Conservation (phyloP, 2,888 invertebrate species). For the Creontiades dilutus region DNA sequence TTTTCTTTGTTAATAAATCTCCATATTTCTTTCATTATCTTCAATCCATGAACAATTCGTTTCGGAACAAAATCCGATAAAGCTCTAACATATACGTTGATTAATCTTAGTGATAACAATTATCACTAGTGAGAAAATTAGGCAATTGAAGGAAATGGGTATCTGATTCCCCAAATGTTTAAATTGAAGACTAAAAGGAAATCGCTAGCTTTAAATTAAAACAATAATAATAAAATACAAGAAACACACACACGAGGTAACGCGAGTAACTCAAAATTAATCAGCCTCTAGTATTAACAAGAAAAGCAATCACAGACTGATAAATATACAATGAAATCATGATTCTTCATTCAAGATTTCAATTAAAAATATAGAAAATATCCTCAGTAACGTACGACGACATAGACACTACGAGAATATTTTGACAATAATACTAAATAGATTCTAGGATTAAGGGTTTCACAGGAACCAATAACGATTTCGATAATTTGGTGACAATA, state of each 20-base stretch:
- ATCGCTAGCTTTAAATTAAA: constrained; percentile 32
- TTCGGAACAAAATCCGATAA: constrained; percentile 49
- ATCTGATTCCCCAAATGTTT: not conserved
- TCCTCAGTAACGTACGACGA: not conserved
- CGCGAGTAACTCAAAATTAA: constrained; percentile 58
- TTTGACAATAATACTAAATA: not conserved
- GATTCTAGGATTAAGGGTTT: too few species aligned
- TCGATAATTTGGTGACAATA: too few species aligned
- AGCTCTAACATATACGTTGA: not conserved
- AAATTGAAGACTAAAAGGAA: not conserved
- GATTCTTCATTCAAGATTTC: constrained; percentile 4
- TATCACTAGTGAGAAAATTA: constrained; percentile 6
- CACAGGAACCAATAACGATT: too few species aligned
- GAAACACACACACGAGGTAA: constrained; percentile 50
- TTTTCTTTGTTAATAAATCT: constrained; percentile 53
- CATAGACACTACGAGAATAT: not conserved
- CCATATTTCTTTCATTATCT: constrained; percentile 34
- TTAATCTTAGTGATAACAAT: not conserved
- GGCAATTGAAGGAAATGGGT: constrained; percentile 1
- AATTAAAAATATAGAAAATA: constrained; percentile 1
- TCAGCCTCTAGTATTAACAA: constrained; percentile 56
- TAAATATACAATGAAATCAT: constrained; percentile 35
- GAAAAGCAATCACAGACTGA: constrained; percentile 63
- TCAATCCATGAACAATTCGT: constrained; percentile 50
- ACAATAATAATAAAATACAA: too few species aligned